Base-by-base conservation (phyloP, 2,888 invertebrate genomes). In the Drosophila yooni region DNA sequence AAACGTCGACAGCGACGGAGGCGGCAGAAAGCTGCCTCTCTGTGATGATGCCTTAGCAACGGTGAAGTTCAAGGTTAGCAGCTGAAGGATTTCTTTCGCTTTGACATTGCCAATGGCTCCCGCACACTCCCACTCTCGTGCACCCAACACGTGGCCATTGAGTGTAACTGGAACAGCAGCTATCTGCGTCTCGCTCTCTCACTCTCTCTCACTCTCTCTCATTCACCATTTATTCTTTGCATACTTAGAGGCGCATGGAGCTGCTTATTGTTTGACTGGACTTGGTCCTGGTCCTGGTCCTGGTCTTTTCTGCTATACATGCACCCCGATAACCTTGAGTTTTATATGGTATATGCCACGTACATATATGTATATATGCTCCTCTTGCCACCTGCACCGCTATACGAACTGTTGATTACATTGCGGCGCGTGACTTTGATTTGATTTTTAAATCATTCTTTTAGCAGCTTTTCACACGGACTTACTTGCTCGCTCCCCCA, bases 61-160 rank as follows among this genome's bases (percentile, higher is more conserved):
- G 74, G 77, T 91, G 91, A 91, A 91, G 91, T 91, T 91, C 91
- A 91, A 91, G 92, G 91, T 91, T 91, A 89, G 79, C 79, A 80
- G 74, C 76, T 74, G 83, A 86, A 82, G 82, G 87, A 83, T 75
- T 81, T 70, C 74, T 46, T 46, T 70, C 43, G 56, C 75, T 75
- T 56, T 79, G 77, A 74, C 84, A 78, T 77, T 80, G 79, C 69
- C 79, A 79, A 67, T 79, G 70, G 27, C 56, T 38, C 72, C 74
- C 72, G n/a, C 63, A 27, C 52, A n/a, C 52, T 18, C 66, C 43
- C 56, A 48, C 46, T 34, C 46, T 43, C 56, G 13, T 29, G 29
- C 38, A 40, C 56, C 63, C 65, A 66, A 69, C 84, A 74, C 74
- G 77, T 83, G 77, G 65, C 71, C 62, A 56, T 58, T 56, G 48